Percentiles rank a stretch among this genome's conserved stretches.
Conservation (phyloP, 2,113 vertebrate species). For the Pelvicachromis taeniatus region DNA sequence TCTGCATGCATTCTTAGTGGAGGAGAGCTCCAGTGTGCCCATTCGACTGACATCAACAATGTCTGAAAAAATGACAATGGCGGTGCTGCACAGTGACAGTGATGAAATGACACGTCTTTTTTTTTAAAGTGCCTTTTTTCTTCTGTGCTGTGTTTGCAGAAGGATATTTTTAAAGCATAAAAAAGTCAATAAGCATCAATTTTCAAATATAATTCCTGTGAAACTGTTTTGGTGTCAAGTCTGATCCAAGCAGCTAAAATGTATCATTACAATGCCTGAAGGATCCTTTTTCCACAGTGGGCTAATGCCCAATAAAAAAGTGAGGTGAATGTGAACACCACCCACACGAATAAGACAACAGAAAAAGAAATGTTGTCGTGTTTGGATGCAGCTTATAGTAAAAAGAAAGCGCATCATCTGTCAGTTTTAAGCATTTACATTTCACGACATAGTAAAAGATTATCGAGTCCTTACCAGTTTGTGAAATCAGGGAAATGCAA, state of each 20-base stretch:
- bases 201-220: neutral
- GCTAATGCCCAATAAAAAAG: neutral
- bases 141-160: neutral
- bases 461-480: too few species aligned
- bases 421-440: neutral
- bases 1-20: neutral
- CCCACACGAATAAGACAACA: neutral
- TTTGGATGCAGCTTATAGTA: neutral
- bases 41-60: neutral
- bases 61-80: neutral
- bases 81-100: neutral
- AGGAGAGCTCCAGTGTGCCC: neutral
- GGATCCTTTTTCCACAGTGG: neutral
- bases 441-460: neutral
- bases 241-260: neutral
- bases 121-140: neutral
- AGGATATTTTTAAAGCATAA: neutral
- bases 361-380: fast-evolving
- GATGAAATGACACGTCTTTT: neutral
- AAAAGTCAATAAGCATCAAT: neutral
- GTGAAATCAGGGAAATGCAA: too few species aligned
- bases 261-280: neutral
- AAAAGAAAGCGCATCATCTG: neutral
- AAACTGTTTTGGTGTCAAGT: neutral
- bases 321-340: neutral